Conservation (phyloP, 2,888 invertebrate genomes). For the Beris chalybata region DNA sequence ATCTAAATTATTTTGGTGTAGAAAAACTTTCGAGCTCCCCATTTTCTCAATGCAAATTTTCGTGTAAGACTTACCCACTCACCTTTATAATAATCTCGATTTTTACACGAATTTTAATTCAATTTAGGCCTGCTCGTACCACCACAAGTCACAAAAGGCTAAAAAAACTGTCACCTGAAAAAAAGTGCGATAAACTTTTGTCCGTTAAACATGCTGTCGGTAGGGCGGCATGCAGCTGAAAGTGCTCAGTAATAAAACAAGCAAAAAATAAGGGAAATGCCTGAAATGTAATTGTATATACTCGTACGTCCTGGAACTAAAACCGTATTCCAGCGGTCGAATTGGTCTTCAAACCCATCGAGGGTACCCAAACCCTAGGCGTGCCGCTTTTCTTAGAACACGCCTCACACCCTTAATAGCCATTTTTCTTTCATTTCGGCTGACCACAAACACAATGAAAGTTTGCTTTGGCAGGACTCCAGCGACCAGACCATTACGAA, state of each 20-base stretch:
- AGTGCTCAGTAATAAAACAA: constrained; percentile 1
- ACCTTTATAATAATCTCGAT: not conserved
- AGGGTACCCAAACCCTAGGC: too few species aligned
- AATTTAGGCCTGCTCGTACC: not conserved
- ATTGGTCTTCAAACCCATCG: not conserved
- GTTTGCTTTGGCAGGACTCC: too few species aligned
- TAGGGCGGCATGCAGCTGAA: not conserved
- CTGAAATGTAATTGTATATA: constrained; percentile 9
- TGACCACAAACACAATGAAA: too few species aligned
- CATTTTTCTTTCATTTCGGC: too few species aligned
- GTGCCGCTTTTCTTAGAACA: too few species aligned
- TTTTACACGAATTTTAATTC: not conserved
- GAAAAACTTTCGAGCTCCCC: not conserved
- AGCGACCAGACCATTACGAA: too few species aligned
- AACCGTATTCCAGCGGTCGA: not conserved
- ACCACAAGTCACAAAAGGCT: not conserved
- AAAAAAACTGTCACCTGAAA: not conserved
- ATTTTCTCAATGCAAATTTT: not conserved
- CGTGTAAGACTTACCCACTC: not conserved
- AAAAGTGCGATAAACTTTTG: constrained; percentile 17
- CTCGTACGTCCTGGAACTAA: constrained; percentile 1
- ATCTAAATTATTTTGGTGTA: not conserved
- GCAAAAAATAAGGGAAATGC: constrained; percentile 5
- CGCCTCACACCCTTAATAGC: too few species aligned
- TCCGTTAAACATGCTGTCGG: constrained; percentile 1